Conservation (phyloP, 2,888 invertebrate species). For the Acleris emargana region DNA sequence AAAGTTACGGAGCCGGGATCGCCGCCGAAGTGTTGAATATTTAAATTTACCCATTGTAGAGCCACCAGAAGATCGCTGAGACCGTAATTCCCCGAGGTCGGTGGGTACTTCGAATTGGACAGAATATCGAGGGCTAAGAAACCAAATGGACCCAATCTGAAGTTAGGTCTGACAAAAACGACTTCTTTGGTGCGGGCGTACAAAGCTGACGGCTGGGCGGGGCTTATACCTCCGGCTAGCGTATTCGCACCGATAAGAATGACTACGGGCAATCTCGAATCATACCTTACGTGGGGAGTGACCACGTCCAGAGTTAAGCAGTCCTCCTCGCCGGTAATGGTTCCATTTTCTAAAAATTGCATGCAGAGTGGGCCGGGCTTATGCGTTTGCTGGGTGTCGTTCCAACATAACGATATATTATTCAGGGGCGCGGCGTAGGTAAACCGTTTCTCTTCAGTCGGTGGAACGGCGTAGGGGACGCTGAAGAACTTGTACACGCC, state of each 20-base stretch:
- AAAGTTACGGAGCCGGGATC: slow-evolving; percentile 90
- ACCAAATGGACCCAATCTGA: slow-evolving; percentile 90
- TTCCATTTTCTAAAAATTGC: slow-evolving; percentile 87
- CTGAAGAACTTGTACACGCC: slow-evolving; percentile 92
- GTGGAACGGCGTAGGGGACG: slow-evolving; percentile 91
- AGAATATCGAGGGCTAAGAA: slow-evolving; percentile 90
- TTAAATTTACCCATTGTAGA: slow-evolving; percentile 91
- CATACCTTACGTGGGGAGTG: slow-evolving; percentile 91
- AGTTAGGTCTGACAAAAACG: slow-evolving; percentile 94
- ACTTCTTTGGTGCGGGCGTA: slow-evolving; percentile 91
- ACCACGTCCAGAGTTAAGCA: slow-evolving; percentile 93
- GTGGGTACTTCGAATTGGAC: slow-evolving; percentile 87
- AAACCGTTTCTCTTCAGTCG: slow-evolving; percentile 87
- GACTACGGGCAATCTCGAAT: slow-evolving; percentile 91
- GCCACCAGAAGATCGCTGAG: slow-evolving; percentile 91
- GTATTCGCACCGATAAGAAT: slow-evolving; percentile 92
- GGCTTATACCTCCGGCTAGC: slow-evolving; percentile 90
- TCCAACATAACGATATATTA: slow-evolving; percentile 90
- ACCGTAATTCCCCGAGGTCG: slow-evolving; percentile 93
- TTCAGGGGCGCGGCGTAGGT: slow-evolving; percentile 87
- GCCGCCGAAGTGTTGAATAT: slow-evolving; percentile 93
- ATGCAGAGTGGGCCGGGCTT: slow-evolving; percentile 87
- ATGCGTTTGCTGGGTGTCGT: slow-evolving; percentile 87
- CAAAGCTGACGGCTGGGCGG: slow-evolving; percentile 89
- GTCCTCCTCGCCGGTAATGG: slow-evolving; percentile 89